Evolutionary conservation across 2,888 invertebrate species (phyloP).

Genomic region (Oscheius myriophilus): DNA sequence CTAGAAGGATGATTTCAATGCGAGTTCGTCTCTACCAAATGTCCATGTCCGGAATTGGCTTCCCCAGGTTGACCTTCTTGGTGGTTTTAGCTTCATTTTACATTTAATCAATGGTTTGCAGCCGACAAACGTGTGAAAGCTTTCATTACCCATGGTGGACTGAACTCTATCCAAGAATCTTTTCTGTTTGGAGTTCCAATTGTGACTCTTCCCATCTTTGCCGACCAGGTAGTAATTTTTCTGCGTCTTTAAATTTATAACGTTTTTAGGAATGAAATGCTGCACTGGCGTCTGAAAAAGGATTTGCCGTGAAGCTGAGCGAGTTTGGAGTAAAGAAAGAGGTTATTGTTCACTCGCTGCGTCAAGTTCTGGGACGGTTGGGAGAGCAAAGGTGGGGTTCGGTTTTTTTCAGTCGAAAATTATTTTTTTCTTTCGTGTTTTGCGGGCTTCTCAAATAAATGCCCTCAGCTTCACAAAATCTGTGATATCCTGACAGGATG

Average conservation of each 20-base stretch:
- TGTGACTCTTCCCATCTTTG: constrained; percentile 35
- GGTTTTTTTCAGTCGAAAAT: too few species aligned
- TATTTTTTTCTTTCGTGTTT: too few species aligned
- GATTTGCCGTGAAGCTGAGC: neutral
- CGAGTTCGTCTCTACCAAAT: constrained; percentile 31
- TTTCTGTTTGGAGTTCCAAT: constrained; percentile 35
- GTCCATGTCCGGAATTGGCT: constrained; percentile 32
- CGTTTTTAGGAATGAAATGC: constrained; percentile 36
- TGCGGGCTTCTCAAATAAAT: too few species aligned
- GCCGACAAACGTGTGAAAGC: constrained; percentile 34
- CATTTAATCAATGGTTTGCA: too few species aligned
- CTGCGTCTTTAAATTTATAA: neutral
- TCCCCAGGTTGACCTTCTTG: constrained; percentile 37
- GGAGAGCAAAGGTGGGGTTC: too few species aligned
- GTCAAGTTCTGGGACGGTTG: constrained; percentile 19
- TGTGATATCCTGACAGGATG: too few species aligned
- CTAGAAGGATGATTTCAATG: constrained; percentile 25
- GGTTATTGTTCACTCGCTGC: constrained; percentile 26
- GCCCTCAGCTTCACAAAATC: too few species aligned
- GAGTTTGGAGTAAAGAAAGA: constrained; percentile 31
- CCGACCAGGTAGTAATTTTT: constrained; percentile 29
- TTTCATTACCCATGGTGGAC: constrained; percentile 39
- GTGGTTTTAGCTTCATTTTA: too few species aligned
- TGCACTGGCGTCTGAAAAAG: constrained; percentile 27
- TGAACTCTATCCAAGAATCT: constrained; percentile 38